These are phyloP conservation scores for Prolemur simus DNA, from an alignment of 2,113 vertebrate genomes.

Conservation along the genomic window DNA sequence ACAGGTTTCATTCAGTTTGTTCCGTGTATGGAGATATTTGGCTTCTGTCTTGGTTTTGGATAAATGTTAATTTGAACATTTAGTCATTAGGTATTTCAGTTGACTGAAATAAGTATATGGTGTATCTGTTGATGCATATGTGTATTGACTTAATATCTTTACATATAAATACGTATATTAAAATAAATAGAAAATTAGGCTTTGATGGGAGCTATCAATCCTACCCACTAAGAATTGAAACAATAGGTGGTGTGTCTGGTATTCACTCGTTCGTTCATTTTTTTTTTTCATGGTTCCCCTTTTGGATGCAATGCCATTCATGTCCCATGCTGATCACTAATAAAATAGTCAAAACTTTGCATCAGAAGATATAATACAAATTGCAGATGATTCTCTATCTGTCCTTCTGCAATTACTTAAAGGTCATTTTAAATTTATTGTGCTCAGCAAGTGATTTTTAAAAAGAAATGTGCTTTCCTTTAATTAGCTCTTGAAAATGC, in stretches of 20 bases:
- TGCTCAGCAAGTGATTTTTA: slow-evolving; percentile 14
- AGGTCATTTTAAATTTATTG: slow-evolving; percentile 41
- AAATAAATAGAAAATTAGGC: background rate
- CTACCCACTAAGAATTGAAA: background rate
- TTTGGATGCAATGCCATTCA: background rate
- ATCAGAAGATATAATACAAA: background rate
- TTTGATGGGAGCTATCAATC: background rate
- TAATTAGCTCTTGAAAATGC: slow-evolving; percentile 35
- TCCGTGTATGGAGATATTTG: background rate
- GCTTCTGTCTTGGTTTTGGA: background rate
- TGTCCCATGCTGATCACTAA: background rate
- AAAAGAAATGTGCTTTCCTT: slow-evolving; percentile 8
- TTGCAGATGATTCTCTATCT: background rate
- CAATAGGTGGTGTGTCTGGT: background rate
- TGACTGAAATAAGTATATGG: background rate
- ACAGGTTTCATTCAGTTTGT: background rate
- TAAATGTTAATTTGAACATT: slow-evolving; percentile 7
- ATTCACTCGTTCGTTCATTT: background rate
- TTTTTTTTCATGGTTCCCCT: background rate
- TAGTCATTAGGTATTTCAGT: background rate
- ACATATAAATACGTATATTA: background rate
- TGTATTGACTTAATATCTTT: background rate
- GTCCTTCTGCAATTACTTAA: background rate
- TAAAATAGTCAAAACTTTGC: background rate
- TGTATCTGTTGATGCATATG: background rate